Evolutionary conservation across 2,888 invertebrate species (phyloP), one percentile per base, ranked within the genome.

Genomic region (Eurois occulta): DNA sequence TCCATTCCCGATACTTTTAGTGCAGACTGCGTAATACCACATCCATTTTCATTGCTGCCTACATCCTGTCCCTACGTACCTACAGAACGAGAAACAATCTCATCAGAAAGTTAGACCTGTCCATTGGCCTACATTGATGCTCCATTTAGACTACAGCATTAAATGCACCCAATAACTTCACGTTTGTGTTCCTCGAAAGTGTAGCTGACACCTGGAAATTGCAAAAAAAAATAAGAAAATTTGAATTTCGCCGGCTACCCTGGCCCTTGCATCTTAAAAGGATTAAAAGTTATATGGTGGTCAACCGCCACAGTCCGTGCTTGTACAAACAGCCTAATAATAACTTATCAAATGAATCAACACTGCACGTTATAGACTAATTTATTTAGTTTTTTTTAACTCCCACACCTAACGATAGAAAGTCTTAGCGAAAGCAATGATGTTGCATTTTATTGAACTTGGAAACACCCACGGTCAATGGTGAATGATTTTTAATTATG

Each of bases 401-500:
- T 80, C 87, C 80, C 78, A 83, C 83, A 79, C 77, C 62, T 77
- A 11, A 75, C 62, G 80, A 85, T 76, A 85, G 88, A 86, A 82
- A 87, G 82, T 80, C n/a, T 64, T 70, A 35, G 88, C 81, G 86
- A 88, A 87, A 86, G 89, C 52, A 75, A 83, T 84, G 87, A 88
- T 80, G 71, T n/a, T 70, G 83, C 83, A 85, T n/a, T 77, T 78
- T 77, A 65, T 70, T 78, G 66, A 46, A 48, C 48, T 62, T 43
- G n/a, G 46, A 18, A 46, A 64, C 75, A 48, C 80, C 72, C 58
- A 76, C 84, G 41, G 32, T 55, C 32, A 10, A 60, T 60, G 32
- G 8, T 60, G 1, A 32, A 32, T 10, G 18, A 32, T 21, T 35
- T 62, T 21, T 62, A 62, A 62, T 62, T 62, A 62, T 35, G 32